phyloP scores from a whole-genome alignment of 2,113 vertebrate species.

The Mobula hypostoma region DNA sequence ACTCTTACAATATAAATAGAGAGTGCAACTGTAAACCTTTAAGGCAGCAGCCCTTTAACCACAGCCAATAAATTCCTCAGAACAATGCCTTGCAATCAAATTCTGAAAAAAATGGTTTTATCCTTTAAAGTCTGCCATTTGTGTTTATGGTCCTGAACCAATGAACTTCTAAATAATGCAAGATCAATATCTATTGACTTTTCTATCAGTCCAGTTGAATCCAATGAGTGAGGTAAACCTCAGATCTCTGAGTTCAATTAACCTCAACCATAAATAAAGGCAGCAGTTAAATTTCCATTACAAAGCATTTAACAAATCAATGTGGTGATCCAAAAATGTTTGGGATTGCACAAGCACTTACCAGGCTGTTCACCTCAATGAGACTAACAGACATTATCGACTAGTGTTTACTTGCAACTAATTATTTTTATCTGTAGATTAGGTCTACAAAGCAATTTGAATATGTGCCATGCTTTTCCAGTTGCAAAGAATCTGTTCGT shows the following conservation, averaged over 20 bases:
- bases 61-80: neutral
- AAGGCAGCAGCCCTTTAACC: neutral
- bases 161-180: slow-evolving; percentile 22
- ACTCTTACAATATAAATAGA: neutral
- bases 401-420: neutral
- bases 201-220: slow-evolving; percentile 7
- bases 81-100: neutral
- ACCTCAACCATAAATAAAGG: slow-evolving; percentile 23
- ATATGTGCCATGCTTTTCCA: neutral
- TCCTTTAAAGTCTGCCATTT: neutral
- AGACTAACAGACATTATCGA: slow-evolving; percentile 10
- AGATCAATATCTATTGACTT: slow-evolving; percentile 6
- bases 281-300: slow-evolving; percentile 34
- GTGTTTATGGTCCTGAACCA: slow-evolving; percentile 28
- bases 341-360: slow-evolving; percentile 27
- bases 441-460: slow-evolving; percentile 7
- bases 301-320: slow-evolving; percentile 30
- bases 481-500: neutral
- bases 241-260: slow-evolving; percentile 28
- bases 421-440: slow-evolving; percentile 12
- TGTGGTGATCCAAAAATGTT: slow-evolving; percentile 17
- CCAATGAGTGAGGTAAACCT: slow-evolving; percentile 20
- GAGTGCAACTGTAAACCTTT: neutral
- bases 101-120: neutral
- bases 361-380: slow-evolving; percentile 21